These are phyloP conservation scores for Myanophis thanlyinensis DNA, from an alignment of 2,113 vertebrate genomes.

Conservation along the genomic window DNA sequence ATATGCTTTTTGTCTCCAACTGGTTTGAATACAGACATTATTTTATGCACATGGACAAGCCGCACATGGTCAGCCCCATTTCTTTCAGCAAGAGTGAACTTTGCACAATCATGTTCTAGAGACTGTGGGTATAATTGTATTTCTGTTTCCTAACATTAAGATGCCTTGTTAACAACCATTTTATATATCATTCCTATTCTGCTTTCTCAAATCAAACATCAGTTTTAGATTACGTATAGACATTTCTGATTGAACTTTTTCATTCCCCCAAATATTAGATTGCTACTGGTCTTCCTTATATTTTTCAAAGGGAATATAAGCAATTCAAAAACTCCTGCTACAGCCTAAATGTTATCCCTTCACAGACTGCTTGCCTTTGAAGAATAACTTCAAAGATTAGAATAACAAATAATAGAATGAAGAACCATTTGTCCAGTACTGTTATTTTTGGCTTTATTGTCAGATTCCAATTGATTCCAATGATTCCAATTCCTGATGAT, in stretches of 20 bases:
- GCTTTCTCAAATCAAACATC: not conserved
- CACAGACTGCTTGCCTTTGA: not conserved
- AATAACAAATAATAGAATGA: not conserved
- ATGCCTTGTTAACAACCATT: not conserved
- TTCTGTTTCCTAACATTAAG: not conserved
- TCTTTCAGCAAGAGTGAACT: not conserved
- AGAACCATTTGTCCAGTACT: not conserved
- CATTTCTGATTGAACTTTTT: not conserved
- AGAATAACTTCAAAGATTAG: not conserved
- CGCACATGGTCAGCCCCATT: not conserved
- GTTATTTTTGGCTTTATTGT: not conserved
- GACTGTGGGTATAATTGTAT: not conserved
- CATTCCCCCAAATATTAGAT: not conserved
- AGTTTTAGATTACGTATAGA: not conserved
- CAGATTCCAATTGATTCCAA: not conserved
- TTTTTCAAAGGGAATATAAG: slow-evolving; percentile 16
- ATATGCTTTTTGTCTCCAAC: not conserved
- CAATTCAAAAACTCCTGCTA: not conserved
- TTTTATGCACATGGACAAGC: not conserved
- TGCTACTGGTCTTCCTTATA: not conserved
- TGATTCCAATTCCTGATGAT: not conserved
- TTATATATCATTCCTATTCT: not conserved
- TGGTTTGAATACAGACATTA: not conserved
- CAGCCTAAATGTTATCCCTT: not conserved
- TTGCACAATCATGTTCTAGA: not conserved